Conservation (phyloP, 2,888 invertebrate genomes). For the Tipula helvola region DNA sequence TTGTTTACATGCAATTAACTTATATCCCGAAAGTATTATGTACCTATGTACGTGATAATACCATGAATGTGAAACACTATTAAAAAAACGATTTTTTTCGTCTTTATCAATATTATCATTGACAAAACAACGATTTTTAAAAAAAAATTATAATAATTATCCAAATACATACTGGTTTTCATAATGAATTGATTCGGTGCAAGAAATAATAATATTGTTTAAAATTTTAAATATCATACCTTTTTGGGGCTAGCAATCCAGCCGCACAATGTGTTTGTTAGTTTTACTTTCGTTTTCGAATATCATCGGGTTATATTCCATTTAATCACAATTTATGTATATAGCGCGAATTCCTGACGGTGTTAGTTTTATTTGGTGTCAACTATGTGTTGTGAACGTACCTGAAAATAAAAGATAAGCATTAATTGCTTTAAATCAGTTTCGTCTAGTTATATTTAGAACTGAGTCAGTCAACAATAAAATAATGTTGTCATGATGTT, state of each 20-base stretch:
- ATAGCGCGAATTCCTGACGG: neutral
- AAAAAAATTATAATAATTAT: neutral
- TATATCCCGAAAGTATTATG: too few species aligned
- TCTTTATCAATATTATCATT: neutral
- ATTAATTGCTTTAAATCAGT: neutral
- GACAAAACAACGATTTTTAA: neutral
- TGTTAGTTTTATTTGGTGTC: neutral
- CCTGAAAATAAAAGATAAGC: neutral
- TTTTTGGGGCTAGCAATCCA: neutral
- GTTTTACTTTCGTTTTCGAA: neutral
- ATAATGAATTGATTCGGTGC: neutral
- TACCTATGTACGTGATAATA: neutral
- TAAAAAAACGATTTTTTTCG: neutral
- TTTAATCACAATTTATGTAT: neutral
- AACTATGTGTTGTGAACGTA: neutral
- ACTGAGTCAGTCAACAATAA: neutral
- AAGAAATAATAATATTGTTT: neutral
- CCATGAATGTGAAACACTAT: neutral
- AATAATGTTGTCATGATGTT: too few species aligned
- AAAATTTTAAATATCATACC: neutral
- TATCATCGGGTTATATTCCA: neutral
- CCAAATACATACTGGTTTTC: neutral
- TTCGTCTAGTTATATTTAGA: neutral
- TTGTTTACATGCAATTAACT: too few species aligned
- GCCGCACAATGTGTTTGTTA: neutral